Percentiles rank a stretch among this genome's conserved stretches.
Conservation (phyloP, 2,113 vertebrate genomes). For the Hippocampus mohnikei region DNA sequence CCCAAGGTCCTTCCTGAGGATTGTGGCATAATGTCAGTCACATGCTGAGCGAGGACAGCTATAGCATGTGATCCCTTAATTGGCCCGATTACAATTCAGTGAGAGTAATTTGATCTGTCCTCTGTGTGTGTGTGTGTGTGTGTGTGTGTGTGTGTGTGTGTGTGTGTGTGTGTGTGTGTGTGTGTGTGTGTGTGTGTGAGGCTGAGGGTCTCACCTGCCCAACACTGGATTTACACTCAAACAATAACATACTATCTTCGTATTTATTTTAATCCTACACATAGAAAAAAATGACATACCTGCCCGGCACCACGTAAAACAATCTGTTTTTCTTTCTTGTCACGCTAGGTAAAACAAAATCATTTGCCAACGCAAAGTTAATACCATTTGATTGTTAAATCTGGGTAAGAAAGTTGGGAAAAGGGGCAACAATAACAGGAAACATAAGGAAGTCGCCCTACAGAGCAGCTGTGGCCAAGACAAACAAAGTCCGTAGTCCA, state of each 20-base stretch:
- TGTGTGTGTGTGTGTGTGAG: slow-evolving; percentile 3
- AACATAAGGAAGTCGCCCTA: slow-evolving; percentile 53
- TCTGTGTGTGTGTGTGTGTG: slow-evolving; percentile 8
- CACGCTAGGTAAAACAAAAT: slow-evolving; percentile 30
- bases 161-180: slow-evolving; percentile 10
- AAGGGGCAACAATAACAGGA: slow-evolving; percentile 56
- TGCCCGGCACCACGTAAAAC: background rate
- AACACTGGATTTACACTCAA: slow-evolving; percentile 16
- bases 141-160: slow-evolving; percentile 9
- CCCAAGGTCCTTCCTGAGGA: slow-evolving; percentile 50
- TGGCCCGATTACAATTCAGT: slow-evolving; percentile 40
- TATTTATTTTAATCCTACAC: slow-evolving; percentile 1
- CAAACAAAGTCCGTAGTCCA: slow-evolving; percentile 44
- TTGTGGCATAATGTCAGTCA: slow-evolving; percentile 56
- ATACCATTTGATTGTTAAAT: slow-evolving; percentile 35
- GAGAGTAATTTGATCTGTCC: slow-evolving; percentile 37
- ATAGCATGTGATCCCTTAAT: slow-evolving; percentile 56
- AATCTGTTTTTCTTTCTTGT: slow-evolving; percentile 18
- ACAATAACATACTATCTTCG: slow-evolving; percentile 5
- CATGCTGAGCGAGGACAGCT: slow-evolving; percentile 47
- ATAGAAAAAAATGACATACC: background rate
- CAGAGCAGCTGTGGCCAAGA: slow-evolving; percentile 45
- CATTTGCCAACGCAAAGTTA: slow-evolving; percentile 25
- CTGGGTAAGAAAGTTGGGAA: slow-evolving; percentile 47
- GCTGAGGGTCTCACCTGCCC: slow-evolving; percentile 4